Evolutionary conservation across 2,113 vertebrate genomes (phyloP).

Genomic region (Crypturellus undulatus): DNA sequence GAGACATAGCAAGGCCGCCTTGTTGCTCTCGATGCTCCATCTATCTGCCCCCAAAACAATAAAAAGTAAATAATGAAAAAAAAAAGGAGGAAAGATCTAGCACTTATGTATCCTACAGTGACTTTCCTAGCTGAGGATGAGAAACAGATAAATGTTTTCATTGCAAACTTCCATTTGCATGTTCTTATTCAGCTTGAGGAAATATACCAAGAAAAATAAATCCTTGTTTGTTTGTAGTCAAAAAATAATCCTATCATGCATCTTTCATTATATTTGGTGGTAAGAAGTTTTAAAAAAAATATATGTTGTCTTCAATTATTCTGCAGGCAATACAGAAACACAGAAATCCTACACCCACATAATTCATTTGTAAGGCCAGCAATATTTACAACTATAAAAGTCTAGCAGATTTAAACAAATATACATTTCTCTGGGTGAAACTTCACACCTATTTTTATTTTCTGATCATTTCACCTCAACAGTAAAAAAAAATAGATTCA

Average conservation of each 20-base stretch:
- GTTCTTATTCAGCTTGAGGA: background rate
- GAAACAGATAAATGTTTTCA: background rate
- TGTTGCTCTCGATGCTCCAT: background rate
- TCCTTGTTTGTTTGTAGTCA: background rate
- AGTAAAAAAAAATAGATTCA: background rate
- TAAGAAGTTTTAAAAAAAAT: slow-evolving; percentile 9
- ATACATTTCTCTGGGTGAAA: background rate
- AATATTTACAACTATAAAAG: slow-evolving; percentile 27
- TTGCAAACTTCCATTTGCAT: background rate
- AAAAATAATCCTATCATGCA: background rate
- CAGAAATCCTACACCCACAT: slow-evolving; percentile 29
- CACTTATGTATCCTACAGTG: background rate
- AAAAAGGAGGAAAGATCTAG: background rate
- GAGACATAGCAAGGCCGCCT: fast-evolving
- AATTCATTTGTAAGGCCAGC: slow-evolving; percentile 15
- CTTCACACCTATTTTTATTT: slow-evolving; percentile 16
- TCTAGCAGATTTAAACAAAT: slow-evolving; percentile 37
- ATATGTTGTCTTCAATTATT: slow-evolving; percentile 14
- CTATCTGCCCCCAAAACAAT: background rate
- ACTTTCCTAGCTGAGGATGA: background rate
- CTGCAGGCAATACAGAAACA: slow-evolving; percentile 31
- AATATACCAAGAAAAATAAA: background rate
- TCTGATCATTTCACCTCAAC: background rate
- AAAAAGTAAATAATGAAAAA: background rate
- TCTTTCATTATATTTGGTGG: slow-evolving; percentile 17